Percentiles rank a stretch among this genome's conserved stretches.
Conservation (phyloP, 2,888 invertebrate genomes). For the Anoplius nigerrimus region DNA sequence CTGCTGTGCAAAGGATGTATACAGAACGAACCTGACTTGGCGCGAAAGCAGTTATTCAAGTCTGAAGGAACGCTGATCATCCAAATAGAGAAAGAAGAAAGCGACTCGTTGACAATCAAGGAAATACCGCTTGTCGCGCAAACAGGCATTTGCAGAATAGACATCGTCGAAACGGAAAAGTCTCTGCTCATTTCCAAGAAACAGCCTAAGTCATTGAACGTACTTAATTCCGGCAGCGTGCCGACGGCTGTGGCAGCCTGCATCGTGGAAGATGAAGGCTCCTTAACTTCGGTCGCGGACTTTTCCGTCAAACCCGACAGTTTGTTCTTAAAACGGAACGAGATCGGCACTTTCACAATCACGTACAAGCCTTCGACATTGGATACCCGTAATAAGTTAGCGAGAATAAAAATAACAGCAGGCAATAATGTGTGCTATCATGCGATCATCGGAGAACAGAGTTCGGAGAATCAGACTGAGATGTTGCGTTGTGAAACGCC, state of each 20-base stretch:
- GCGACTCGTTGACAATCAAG: conserved; percentile 52
- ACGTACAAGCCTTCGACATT: conserved; percentile 45
- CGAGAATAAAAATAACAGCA: conserved; percentile 55
- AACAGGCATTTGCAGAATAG: conserved; percentile 57
- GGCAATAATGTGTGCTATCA: conserved; percentile 55
- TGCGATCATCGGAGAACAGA: conserved; percentile 56
- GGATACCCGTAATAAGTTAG: conserved; percentile 41
- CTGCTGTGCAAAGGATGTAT: conserved; percentile 57
- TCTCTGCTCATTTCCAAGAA: conserved; percentile 58
- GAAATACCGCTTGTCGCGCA: conserved; percentile 59
- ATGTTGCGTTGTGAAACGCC: conserved; percentile 66
- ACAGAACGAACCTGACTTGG: conserved; percentile 24
- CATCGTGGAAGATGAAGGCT: conserved; percentile 50
- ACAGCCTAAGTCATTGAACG: conserved; percentile 54
- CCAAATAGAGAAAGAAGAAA: conserved; percentile 44
- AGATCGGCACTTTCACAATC: conserved; percentile 55
- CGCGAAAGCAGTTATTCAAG: conserved; percentile 27
- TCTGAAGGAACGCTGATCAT: conserved; percentile 48
- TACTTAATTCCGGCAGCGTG: conserved; percentile 62
- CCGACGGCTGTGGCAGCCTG: conserved; percentile 46
- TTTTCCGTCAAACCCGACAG: conserved; percentile 60
- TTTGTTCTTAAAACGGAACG: conserved; percentile 53
- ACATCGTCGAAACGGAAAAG: conserved; percentile 56
- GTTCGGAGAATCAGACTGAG: conserved; percentile 41
- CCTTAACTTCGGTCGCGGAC: conserved; percentile 31